Evolutionary conservation across 2,113 vertebrate genomes (phyloP), one percentile per base, ranked within the genome.

Genomic region (Urocynchramus pylzowi): DNA sequence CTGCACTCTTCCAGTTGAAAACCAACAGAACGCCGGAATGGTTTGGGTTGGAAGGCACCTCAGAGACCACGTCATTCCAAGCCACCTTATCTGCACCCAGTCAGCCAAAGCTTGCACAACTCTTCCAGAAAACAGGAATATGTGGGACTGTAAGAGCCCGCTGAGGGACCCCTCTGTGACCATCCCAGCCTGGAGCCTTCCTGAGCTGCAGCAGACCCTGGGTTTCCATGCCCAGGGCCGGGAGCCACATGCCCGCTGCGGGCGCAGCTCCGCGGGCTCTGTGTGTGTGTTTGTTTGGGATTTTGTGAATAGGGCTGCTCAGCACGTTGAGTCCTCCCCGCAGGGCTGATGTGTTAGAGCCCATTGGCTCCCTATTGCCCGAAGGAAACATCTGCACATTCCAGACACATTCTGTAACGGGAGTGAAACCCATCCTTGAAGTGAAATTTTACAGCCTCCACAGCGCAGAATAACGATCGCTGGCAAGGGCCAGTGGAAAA

Each of bases 341-440:
- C 8, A 59, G 94, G 95, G 93, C 84, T 60, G 94, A 73, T 89
- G 93, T 52, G 92, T 54, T 96, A 35, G 84, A 97, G 97, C 95
- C 37, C 59, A 97, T 96, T 97, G 97, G 97, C 96, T 96, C 89
- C 8, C 76, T 23, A 65, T 87, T 98, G 98, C 99, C 99, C 96
- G 90, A 98, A 99, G 98, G 98, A 99, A 99, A 99, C 99, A 99
- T 99, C 99, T 99, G 99, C 98, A 98, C 99, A 99, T 99, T 99
- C 99, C 99, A 99, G 99, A 99, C 98, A 71, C 95, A 97, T 99
- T 99, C 97, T 98, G 99, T 99, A 99, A 99, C 98, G 95, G 98
- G 97, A 96, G 96, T 94, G 97, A 97, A 98, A 97, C 95, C 97
- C 96, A 97, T 97, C 97, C 97, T 97, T 96, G 97, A 98, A 97